These are phyloP conservation scores for Mayetiola destructor DNA, from an alignment of 2,888 invertebrate genomes.

Conservation along the genomic window DNA sequence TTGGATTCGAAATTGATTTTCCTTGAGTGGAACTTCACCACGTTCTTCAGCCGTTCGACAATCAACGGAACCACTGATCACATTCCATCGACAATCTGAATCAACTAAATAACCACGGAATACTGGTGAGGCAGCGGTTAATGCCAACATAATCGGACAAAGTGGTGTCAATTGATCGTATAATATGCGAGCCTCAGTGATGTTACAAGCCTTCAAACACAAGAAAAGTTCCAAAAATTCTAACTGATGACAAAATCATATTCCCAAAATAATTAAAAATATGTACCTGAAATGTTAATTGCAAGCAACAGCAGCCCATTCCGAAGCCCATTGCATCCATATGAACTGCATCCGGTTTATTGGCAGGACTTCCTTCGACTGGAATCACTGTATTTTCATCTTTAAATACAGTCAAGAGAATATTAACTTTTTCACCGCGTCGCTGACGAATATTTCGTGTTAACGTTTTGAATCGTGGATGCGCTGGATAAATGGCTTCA, in stretches of 20 bases:
- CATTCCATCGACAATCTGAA: slow-evolving; percentile 95
- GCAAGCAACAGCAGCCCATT: slow-evolving; percentile 97
- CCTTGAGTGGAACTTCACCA: slow-evolving; percentile 54
- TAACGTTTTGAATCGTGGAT: slow-evolving; percentile 87
- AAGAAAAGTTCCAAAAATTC: slow-evolving; percentile 25
- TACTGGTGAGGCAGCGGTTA: slow-evolving; percentile 92
- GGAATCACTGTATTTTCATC: slow-evolving; percentile 77
- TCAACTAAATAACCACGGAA: slow-evolving; percentile 89
- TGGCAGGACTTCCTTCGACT: slow-evolving; percentile 63
- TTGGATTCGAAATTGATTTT: slow-evolving; percentile 67
- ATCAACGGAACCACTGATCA: slow-evolving; percentile 91
- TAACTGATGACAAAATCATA: not conserved
- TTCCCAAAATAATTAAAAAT: not conserved
- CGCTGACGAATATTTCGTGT: slow-evolving; percentile 84
- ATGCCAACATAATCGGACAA: slow-evolving; percentile 92
- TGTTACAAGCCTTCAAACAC: slow-evolving; percentile 95
- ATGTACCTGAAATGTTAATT: slow-evolving; percentile 60
- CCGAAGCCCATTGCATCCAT: slow-evolving; percentile 99
- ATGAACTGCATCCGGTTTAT: slow-evolving; percentile 81
- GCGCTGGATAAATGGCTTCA: slow-evolving; percentile 84
- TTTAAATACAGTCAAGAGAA: slow-evolving; percentile 92
- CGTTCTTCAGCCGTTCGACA: slow-evolving; percentile 87
- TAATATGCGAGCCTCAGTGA: slow-evolving; percentile 83
- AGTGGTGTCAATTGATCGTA: slow-evolving; percentile 95
- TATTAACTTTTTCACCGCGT: slow-evolving; percentile 87